phyloP scores from a whole-genome alignment of 1,140 invertebrate genomes.

The Neocloeon triangulifer region DNA sequence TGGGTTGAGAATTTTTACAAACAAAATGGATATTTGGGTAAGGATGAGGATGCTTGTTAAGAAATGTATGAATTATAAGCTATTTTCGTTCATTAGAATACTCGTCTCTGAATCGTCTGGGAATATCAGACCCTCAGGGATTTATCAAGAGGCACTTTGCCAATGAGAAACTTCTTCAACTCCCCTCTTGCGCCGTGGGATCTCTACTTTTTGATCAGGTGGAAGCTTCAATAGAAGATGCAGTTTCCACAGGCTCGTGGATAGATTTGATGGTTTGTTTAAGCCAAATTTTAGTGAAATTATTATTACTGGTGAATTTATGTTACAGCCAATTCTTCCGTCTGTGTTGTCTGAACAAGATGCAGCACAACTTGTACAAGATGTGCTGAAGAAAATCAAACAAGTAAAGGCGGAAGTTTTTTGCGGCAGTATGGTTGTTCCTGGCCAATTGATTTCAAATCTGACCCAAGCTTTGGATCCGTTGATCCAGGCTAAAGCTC shows the following conservation, averaged over 20 bases:
- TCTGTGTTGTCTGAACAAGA: slow-evolving; percentile 56
- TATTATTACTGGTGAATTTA: slow-evolving; percentile 3
- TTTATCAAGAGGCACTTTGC: slow-evolving; percentile 60
- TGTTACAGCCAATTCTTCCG: slow-evolving; percentile 39
- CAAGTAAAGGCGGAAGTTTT: too few relatives aligned
- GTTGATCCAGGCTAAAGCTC: slow-evolving; percentile 46
- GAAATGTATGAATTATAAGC: slow-evolving; percentile 26
- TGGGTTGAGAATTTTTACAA: slow-evolving; percentile 83
- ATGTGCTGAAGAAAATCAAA: slow-evolving; percentile 33
- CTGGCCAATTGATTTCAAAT: slow-evolving; percentile 38
- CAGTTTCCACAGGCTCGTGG: slow-evolving; percentile 44
- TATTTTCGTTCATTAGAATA: slow-evolving; percentile 37
- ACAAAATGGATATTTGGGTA: slow-evolving; percentile 80
- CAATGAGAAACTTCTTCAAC: slow-evolving; percentile 38
- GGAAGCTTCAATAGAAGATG: slow-evolving; percentile 66
- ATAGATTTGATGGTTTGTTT: slow-evolving; percentile 40
- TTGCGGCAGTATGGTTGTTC: slow-evolving; percentile 25
- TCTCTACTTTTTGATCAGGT: slow-evolving; percentile 49
- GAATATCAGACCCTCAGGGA: slow-evolving; percentile 61
- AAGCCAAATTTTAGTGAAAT: not conserved
- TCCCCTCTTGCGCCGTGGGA: slow-evolving; percentile 59
- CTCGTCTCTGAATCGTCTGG: slow-evolving; percentile 66
- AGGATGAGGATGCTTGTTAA: not conserved
- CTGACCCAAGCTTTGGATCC: slow-evolving; percentile 40
- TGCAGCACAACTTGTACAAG: slow-evolving; percentile 42